Evolutionary conservation across 2,113 vertebrate genomes (phyloP), one percentile per base, ranked within the genome.

Genomic region (Alouatta palliata): DNA sequence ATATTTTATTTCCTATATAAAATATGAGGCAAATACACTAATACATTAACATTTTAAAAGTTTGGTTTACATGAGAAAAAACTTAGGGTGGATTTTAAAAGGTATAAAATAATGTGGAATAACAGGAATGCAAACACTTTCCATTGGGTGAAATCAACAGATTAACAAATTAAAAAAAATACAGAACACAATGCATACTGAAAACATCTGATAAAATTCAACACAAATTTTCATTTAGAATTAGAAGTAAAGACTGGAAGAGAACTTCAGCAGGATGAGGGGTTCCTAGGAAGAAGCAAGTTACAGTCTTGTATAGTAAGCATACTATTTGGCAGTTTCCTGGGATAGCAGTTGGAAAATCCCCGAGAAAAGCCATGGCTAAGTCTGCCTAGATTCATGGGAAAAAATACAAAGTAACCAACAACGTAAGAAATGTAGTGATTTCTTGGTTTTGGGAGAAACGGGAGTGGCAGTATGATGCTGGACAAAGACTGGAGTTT

Each of bases 1-100:
- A 45, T 23, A 77, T 83, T 94, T 94, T 87, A 83, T 90, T 90
- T 84, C 6, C 61, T 94, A 70, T 58, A 81, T 35, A 91, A 83
- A 77, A 93, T 40, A 27, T 19, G 68, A 95, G 87, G 19, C 3
- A 93, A 96, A 83, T 58, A 90, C 43, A 23, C 40, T 71, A 87
- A 87, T 77, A 92, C 37, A 54, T 75, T 87, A 66, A 58, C 37
- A 43, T 49, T 76, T 35, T 80, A 80, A 81, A 81, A 54, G 20
- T 45, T 94, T 68, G 54, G 35, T 30, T 95, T 52, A 89, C 23
- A 49, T 37, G 68, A 58, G 12, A 54, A 47, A 85, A 81, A 66
- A 30, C 8, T 45, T 11, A 81, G 32, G 10, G 45, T 32, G 23
- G 13, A 87, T 73, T 81, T 56, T 80, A 58, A 81, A 64, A 49